Evolutionary conservation across 2,888 invertebrate species (phyloP).

Genomic region (Lochmaea crataegi): DNA sequence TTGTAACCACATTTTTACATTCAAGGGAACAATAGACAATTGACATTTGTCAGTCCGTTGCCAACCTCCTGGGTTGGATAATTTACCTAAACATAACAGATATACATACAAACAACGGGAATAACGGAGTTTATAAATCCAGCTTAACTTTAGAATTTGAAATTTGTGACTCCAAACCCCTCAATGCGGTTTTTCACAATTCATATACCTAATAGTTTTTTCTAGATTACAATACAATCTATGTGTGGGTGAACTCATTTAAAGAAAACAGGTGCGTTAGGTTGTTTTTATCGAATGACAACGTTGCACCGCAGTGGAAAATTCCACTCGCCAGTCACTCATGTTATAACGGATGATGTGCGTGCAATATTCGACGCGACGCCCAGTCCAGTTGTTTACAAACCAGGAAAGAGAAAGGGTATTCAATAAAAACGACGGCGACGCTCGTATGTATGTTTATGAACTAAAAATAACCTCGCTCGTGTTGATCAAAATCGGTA

Average conservation of each 20-base stretch:
- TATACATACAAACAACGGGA: too few species aligned
- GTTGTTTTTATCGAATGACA: not conserved
- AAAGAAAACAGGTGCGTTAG: constrained; percentile 9
- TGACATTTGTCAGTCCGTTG: too few species aligned
- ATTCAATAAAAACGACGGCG: not conserved
- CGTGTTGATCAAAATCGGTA: not conserved
- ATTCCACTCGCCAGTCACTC: constrained; percentile 4
- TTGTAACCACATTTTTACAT: too few species aligned
- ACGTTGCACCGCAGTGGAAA: constrained; percentile 3
- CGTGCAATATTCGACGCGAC: not conserved
- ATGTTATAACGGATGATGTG: constrained; percentile 1
- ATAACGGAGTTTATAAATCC: too few species aligned
- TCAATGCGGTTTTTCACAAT: too few species aligned
- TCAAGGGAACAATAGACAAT: too few species aligned
- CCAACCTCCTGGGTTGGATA: too few species aligned
- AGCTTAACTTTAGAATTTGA: too few species aligned
- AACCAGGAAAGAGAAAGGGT: constrained; percentile 12
- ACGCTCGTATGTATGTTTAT: constrained; percentile 10
- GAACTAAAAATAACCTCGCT: constrained; percentile 5
- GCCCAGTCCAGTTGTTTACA: constrained; percentile 23
- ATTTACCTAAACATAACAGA: too few species aligned
- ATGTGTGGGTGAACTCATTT: not conserved
- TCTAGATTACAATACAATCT: not conserved
- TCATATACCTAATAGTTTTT: not conserved
- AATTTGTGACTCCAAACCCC: too few species aligned